Percentiles rank a stretch among this genome's conserved stretches.
phyloP scores from a whole-genome alignment of 2,797 vertebrate genomes.

The Smutsia gigantea region DNA sequence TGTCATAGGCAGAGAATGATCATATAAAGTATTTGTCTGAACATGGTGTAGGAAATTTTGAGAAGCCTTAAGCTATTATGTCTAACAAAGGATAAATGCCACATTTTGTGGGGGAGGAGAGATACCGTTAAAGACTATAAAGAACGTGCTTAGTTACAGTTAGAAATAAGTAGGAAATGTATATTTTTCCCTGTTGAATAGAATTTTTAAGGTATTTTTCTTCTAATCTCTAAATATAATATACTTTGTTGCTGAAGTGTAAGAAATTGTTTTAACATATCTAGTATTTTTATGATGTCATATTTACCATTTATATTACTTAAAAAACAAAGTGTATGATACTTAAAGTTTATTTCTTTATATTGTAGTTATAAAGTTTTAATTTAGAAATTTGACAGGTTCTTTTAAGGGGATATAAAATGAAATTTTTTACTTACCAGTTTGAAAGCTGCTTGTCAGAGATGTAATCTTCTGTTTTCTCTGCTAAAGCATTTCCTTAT shows the following conservation, averaged over 20 bases:
- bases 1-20: not conserved
- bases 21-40: not conserved
- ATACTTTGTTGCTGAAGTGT: conserved; percentile 31
- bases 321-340: not conserved
- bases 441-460: conserved; percentile 92
- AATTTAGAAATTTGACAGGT: conserved; percentile 86
- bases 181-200: not conserved
- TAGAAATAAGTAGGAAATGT: not conserved
- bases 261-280: not conserved
- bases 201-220: not conserved
- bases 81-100: not conserved
- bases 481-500: conserved; percentile 89
- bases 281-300: not conserved
- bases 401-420: conserved; percentile 85
- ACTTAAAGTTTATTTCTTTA: conserved; percentile 75
- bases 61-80: not conserved
- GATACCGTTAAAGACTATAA: not conserved
- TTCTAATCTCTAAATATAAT: conserved; percentile 1
- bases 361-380: conserved; percentile 83
- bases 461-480: conserved; percentile 88
- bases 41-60: not conserved
- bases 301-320: conserved; percentile 37
- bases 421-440: conserved; percentile 81
- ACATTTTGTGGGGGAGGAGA: not conserved
- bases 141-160: conserved; percentile 8